Evolutionary conservation across 2,113 vertebrate species (phyloP).

Genomic region (Promerops cafer): DNA sequence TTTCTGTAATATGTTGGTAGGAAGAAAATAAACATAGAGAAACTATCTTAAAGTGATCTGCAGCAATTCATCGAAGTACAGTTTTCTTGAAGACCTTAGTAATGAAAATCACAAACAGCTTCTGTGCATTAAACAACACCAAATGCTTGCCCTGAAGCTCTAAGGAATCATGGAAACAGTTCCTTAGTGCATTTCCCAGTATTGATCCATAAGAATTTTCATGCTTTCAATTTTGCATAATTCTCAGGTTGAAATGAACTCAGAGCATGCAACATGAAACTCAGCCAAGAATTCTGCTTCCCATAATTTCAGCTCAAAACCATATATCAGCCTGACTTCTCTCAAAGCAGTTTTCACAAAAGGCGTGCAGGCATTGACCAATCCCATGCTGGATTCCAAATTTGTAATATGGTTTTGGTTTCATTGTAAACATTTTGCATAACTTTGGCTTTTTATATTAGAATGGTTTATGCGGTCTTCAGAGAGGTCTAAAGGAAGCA

Average conservation of each 20-base stretch:
- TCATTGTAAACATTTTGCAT: neutral
- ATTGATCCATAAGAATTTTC: slow-evolving; percentile 10
- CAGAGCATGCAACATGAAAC: neutral
- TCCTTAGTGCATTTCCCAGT: slow-evolving; percentile 10
- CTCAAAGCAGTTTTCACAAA: neutral
- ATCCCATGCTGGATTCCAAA: neutral
- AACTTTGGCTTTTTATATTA: neutral
- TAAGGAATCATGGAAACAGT: slow-evolving; percentile 14
- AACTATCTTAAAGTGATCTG: neutral
- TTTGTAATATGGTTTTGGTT: slow-evolving; percentile 9
- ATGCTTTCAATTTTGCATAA: slow-evolving; percentile 10
- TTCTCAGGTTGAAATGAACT: slow-evolving; percentile 27
- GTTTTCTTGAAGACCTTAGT: neutral
- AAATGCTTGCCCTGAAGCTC: slow-evolving; percentile 35
- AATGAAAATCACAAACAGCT: slow-evolving; percentile 41
- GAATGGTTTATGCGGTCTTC: neutral
- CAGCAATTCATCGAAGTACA: neutral
- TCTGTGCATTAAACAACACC: neutral
- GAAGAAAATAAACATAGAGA: neutral
- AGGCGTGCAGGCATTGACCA: neutral
- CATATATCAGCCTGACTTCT: neutral
- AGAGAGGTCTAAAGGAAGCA: neutral
- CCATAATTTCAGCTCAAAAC: neutral
- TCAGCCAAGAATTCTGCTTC: neutral
- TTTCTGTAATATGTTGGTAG: neutral